Evolutionary conservation across 2,888 invertebrate species (phyloP).

Genomic region (Tipula vernalis): DNA sequence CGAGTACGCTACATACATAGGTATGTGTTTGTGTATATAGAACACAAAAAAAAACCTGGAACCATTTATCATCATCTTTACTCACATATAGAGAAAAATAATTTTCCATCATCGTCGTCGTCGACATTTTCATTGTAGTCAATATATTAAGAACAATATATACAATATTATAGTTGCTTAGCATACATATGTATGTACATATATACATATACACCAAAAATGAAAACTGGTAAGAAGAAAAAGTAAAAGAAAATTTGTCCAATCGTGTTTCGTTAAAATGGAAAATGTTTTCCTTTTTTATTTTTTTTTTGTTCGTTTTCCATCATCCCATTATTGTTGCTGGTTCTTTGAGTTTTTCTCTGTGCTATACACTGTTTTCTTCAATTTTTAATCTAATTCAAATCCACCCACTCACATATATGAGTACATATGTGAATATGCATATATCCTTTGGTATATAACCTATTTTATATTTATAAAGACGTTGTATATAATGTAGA

Average conservation of each 20-base stretch:
- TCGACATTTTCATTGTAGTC: not conserved
- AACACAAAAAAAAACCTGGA: not conserved
- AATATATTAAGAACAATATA: conserved; percentile 4
- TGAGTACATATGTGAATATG: not conserved
- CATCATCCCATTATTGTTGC: not conserved
- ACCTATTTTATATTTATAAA: not conserved
- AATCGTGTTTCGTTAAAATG: not conserved
- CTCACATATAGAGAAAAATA: not conserved
- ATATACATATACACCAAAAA: not conserved
- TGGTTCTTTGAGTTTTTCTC: not conserved
- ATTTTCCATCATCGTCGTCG: not conserved
- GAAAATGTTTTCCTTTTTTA: not conserved
- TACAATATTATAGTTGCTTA: not conserved
- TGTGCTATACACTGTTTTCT: not conserved
- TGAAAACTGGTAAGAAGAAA: not conserved
- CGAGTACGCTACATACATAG: not conserved
- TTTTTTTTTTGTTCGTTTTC: not conserved
- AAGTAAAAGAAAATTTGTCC: conserved; percentile 6
- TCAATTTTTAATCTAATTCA: conserved; percentile 9
- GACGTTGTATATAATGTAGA: not conserved
- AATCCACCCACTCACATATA: conserved; percentile 7
- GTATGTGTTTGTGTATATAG: not conserved
- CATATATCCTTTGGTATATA: not conserved
- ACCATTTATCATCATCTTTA: not conserved
- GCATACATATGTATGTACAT: not conserved